Evolutionary conservation across 2,797 vertebrate genomes (phyloP), one percentile per base, ranked within the genome.

Genomic region (Decapterus maruadsi): DNA sequence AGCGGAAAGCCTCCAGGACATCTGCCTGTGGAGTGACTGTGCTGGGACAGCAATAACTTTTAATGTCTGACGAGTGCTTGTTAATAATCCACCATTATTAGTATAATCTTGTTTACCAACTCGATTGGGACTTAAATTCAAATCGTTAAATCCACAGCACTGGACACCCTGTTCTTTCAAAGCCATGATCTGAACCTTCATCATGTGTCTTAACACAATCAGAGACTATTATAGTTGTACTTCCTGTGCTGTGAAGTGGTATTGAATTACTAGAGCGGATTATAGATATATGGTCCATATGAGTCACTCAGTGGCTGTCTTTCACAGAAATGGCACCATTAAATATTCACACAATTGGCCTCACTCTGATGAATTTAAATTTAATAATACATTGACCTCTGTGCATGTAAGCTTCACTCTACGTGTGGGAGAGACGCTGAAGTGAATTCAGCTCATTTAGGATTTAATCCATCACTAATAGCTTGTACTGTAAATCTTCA

Each of bases 361-460:
- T 71, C 60, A n/a, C 40, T 68, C 61, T 57, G 20, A 72, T 80
- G 34, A 80, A 82, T 78, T 71, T 45, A 79, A 68, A 80, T 80
- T 14, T 54, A 57, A 67, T 76, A 51, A 67, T 62, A 22, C 29
- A 22, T 68, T 77, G 67, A 77, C 69, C 77, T 81, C 29, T 66
- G 36, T 72, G 45, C 55, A 42, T 36, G 19, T 22, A 50, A 56
- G 53, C 57, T 31, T 40, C 29, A 43, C 10, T 20, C 1, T 38
- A 51, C 36, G 48, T 50, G 54, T 45, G 57, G 68, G 48, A 19
- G 58, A 65, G 38, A 46, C 43, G 11, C 34, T 36, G 42, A 80
- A 87, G 57, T 75, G 14, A 83, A 74, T 77, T 78, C 42, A 74
- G 46, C 34, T 80, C 68, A 53, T 83, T 85, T 65, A 69, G 64